A percentile compares a stretch with the other conserved stretches of the same genome.
Conservation (phyloP, 2,888 invertebrate species). For the Ennomos fuscantarius region DNA sequence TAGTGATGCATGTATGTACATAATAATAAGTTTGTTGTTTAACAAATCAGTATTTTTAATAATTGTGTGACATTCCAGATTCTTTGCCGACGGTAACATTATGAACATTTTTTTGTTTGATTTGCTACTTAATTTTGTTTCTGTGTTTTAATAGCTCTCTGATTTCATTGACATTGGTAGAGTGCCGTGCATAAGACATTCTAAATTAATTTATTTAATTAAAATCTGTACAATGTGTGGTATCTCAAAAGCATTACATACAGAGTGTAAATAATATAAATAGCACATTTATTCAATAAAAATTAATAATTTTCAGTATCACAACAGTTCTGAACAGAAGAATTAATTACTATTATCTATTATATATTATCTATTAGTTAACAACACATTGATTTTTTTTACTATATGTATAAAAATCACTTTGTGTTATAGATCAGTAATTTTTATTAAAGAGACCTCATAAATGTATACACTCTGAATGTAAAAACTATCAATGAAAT, state of each 20-base stretch:
- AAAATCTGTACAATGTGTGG: constrained; percentile 58
- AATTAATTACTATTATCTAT: no score
- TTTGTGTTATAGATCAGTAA: no score
- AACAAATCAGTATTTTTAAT: constrained; percentile 84
- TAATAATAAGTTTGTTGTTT: constrained; percentile 72
- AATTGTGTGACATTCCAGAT: constrained; percentile 84
- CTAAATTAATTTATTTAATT: constrained; percentile 19
- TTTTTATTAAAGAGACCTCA: no score
- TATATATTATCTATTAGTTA: no score
- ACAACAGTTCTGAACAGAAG: no score
- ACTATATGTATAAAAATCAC: no score
- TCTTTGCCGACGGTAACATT: constrained; percentile 61
- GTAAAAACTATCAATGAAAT: constrained; percentile 7
- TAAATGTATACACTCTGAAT: constrained; percentile 3
- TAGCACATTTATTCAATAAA: neutral
- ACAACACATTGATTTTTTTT: no score
- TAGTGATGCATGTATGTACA: constrained; percentile 71
- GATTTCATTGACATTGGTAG: constrained; percentile 39
- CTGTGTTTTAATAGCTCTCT: constrained; percentile 63
- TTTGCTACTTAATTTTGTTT: constrained; percentile 58
- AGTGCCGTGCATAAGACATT: constrained; percentile 9
- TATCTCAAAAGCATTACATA: constrained; percentile 28
- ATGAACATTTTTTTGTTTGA: constrained; percentile 49
- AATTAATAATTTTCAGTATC: no score
- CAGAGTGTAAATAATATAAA: neutral